Evolutionary conservation across 2,113 vertebrate genomes (phyloP), one percentile per base, ranked within the genome.

Genomic region (Brachyistius frenatus): DNA sequence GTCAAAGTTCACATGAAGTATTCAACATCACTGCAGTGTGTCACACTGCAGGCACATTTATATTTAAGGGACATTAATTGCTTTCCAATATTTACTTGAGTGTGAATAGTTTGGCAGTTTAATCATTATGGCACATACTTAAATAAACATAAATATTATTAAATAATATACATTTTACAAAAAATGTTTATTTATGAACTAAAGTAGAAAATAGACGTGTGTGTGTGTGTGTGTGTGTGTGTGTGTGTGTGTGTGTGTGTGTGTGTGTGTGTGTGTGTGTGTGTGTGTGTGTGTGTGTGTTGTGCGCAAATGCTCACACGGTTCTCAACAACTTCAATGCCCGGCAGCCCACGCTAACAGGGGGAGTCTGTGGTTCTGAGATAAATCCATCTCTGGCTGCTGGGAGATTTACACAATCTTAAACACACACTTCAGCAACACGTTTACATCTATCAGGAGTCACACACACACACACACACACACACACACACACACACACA

Each of bases 341-440:
- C 73, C 65, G 1, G 66, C 70, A 81, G 79, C 63, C 74, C 60
- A 56, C 10, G 14, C 66, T 78, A 85, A 72, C 53, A 67, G 32
- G 49, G 66, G 54, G 61, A 81, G 67, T 76, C 86, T 88, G 81
- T 1, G 69, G 33, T 66, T 85, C 69, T 47, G 60, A 85, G 86
- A 90, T 86, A 89, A 73, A 63, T 77, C 73, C 68, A 78, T 72
- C 56, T 79, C 35, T 74, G 57, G 64, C 69, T 87, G 41, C 73
- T 73, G 57, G 62, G 57, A 68, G 56, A 85, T 84, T 66, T 58
- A 73, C 32, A 62, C 62, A 67, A 23, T 55, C 37, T 5, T 31
- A 70, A 46, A 58, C 32, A 60, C 66, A 71, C 66, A 53, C 56
- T 64, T 56, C 32, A 56, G 32, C 36, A 57, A 69, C 3, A 69